Evolutionary conservation across 2,888 invertebrate genomes (phyloP).

Genomic region (Lasioglossum oenotherae): DNA sequence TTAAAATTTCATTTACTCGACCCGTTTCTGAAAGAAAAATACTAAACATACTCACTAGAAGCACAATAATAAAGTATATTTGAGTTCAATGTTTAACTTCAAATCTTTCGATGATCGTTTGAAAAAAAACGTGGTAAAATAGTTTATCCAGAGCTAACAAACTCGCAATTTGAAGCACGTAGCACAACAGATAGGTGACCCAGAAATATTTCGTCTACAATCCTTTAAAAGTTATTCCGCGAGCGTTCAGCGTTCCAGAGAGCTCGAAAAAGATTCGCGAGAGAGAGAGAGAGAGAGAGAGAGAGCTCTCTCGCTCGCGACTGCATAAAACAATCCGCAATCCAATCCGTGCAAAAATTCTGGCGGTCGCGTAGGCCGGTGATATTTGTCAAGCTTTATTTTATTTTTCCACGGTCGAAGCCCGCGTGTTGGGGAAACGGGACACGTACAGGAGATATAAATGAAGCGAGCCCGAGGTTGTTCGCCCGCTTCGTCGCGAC

Average conservation of each 20-base stretch:
- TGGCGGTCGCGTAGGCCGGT: conserved; percentile 24
- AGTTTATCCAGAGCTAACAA: not conserved
- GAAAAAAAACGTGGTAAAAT: not conserved
- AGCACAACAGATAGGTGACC: not conserved
- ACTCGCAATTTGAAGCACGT: not conserved
- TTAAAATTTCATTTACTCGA: not conserved
- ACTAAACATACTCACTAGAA: not conserved
- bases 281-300: not conserved
- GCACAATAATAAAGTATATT: not conserved
- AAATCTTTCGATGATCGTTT: not conserved
- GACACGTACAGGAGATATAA: conserved; percentile 46
- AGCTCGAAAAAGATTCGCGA: not conserved
- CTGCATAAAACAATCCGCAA: conserved; percentile 30
- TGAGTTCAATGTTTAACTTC: not conserved
- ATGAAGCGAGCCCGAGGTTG: conserved; percentile 47
- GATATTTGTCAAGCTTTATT: conserved; percentile 51
- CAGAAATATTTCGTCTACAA: not conserved
- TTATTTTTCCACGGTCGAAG: conserved; percentile 37
- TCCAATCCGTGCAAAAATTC: conserved; percentile 8
- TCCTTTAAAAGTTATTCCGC: not conserved
- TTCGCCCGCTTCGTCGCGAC: conserved; percentile 46
- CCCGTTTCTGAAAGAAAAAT: not conserved
- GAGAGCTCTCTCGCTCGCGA: conserved; percentile 4
- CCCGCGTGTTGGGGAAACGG: conserved; percentile 29
- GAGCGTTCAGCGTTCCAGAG: not conserved